Base-by-base conservation (phyloP, 2,113 vertebrate species). In the Hippopotamus amphibius region DNA sequence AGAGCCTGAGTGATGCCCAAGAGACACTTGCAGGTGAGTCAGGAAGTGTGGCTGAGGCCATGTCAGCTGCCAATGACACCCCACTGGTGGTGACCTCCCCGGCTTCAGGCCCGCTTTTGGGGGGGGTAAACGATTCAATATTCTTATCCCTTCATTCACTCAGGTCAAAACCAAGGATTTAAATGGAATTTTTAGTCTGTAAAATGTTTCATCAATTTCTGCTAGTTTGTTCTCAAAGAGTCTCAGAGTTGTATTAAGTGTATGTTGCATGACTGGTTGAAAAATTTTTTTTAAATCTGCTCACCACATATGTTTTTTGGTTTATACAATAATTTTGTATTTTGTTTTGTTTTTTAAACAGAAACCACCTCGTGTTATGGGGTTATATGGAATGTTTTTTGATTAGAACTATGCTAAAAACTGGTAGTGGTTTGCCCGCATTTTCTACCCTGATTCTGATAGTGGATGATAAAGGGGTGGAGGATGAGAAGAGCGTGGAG, bases 111-210 rank as follows among this genome's bases (percentile, higher is more conserved):
- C 33, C 33, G 21, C 83, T 76, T 65, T 72, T 89, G 82, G 33
- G 17, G 50, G 17, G 50, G 22, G 3, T 26, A 55, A 46, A 86
- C n/a, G 22, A 61, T 21, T 66, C 41, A 77, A 21, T 13, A 72
- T 79, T 37, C 61, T n/a, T 26, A 59, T 48, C 19, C 33, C 33
- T 88, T 57, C 71, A 30, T 41, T 63, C 37, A 14, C 55, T 83
- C 90, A 80, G 41, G 22, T 83, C 63, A 79, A 88, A 85, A 88
- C 41, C 16, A 87, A 93, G 11, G 37, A 86, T 96, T 93, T 92
- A 95, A 66, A 48, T 89, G 41, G 19, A 86, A 79, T 24, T 85
- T 86, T 76, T 53, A 82, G 55, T 90, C 66, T 57, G 33, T 15
- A 88, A 71, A 84, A 37, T 68, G 24, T 80, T 88, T 88, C 46